A percentile compares a stretch with the other conserved stretches of the same genome.
Conservation (phyloP, 1,140 invertebrate genomes). For the Leptopilina boulardi region DNA sequence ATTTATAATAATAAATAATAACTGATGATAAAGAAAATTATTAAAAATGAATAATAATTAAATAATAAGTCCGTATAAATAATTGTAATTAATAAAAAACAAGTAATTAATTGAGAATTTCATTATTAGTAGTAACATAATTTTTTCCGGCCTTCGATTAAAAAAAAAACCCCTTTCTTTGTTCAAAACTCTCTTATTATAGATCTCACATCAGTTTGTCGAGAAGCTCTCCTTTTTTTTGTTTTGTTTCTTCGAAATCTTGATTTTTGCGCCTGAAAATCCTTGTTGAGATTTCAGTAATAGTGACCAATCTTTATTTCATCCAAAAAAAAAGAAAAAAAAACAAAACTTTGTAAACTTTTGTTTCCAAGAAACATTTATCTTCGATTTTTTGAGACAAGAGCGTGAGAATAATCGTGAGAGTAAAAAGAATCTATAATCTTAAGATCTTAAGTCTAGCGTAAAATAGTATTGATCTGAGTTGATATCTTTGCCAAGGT, state of each 20-base stretch:
- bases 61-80: no score
- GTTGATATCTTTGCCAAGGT: constrained; percentile 22
- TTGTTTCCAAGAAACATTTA: background rate
- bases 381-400: constrained; percentile 1
- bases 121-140: no score
- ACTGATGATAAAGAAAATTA: no score
- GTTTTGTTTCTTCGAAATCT: background rate
- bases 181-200: background rate
- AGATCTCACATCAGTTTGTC: no score
- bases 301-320: background rate
- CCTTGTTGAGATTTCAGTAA: background rate
- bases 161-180: background rate
- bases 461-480: constrained; percentile 28
- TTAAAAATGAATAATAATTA: no score
- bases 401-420: background rate
- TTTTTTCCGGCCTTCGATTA: no score
- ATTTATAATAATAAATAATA: no score
- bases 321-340: background rate
- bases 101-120: no score
- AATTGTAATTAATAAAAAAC: no score
- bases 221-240: background rate
- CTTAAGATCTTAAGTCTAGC: background rate
- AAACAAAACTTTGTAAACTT: background rate
- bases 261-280: background rate
- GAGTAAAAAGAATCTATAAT: constrained; percentile 2